These are phyloP conservation scores for Lamellibrachia satsuma DNA, from an alignment of 2,888 invertebrate species.

Conservation along the genomic window DNA sequence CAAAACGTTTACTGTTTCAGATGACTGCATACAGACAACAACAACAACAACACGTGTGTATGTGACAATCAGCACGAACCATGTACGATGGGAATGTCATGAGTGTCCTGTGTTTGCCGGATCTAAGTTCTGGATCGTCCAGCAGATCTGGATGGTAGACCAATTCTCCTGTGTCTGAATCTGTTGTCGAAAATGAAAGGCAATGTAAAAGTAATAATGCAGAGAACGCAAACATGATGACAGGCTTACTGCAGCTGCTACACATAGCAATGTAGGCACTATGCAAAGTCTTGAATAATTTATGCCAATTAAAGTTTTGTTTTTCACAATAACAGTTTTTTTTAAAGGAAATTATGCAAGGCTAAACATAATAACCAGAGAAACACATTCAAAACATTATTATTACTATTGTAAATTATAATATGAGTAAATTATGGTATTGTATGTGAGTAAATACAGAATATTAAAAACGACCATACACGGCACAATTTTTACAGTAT, in stretches of 20 bases:
- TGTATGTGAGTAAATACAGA: background rate
- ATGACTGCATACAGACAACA: too few species aligned
- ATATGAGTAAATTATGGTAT: too few species aligned
- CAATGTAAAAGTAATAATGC: background rate
- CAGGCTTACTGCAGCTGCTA: background rate
- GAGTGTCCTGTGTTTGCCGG: conserved; percentile 68
- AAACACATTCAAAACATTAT: background rate
- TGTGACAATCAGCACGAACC: conserved; percentile 49
- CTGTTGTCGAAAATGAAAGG: background rate
- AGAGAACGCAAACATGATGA: background rate
- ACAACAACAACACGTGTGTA: background rate
- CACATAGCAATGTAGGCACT: background rate
- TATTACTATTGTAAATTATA: background rate
- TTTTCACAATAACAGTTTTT: background rate
- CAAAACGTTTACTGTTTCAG: too few species aligned
- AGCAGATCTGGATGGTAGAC: conserved; percentile 85
- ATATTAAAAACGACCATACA: background rate
- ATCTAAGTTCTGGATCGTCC: conserved; percentile 80
- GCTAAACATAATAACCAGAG: background rate
- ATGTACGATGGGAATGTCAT: conserved; percentile 68
- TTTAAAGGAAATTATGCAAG: background rate
- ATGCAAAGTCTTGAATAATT: background rate
- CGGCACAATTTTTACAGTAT: background rate
- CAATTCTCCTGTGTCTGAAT: conserved; percentile 30
- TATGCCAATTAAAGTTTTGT: background rate